Base-by-base conservation (phyloP, 1,140 invertebrate genomes). In the Heterodera schachtii region DNA sequence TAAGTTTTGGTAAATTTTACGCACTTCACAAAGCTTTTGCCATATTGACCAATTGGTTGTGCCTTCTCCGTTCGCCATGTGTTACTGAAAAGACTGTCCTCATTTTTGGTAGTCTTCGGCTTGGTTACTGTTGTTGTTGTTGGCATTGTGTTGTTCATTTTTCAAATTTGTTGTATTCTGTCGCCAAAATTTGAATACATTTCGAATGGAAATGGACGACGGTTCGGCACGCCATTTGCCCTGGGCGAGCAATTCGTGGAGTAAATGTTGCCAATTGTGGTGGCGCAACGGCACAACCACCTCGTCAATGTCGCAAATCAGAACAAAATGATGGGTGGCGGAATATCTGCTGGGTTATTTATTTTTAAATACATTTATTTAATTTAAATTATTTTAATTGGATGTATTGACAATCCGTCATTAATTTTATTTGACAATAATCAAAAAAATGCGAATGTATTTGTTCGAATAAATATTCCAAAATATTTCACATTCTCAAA, bases 251-350 rank as follows among this genome's bases (percentile, higher is more conserved):
- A 31, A 71, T 16, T 13, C 57, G 44, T 79, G 91, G 94, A 97
- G 94, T 69, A 97, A 91, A 73, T 93, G 92, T 16, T 92, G 92
- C 95, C 95, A 98, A 0, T 91, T 93, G 0, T 90, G 88, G 73
- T 93, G 93, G 82, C 94, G 92, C 31, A 96, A 91, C 2, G 96
- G 96, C 93, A 97, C 95, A 82, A 97, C 96, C 64, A 97, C 94
- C 90, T 98, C 96, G 90, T 98, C 96, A 66, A 95, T 95, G 87
- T 98, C 96, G 43, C 97, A 91, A 16, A 98, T 91, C 0, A 94
- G 94, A 52, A 97, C 94, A 91, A 95, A 96, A 75, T 95, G 93
- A 90, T 96, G 97, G 74, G 91, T 91, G 79, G 92, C 87, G 47
- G 93, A 87, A 73, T 90, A 82, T 21, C 81, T 87, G 74, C 43